Base-by-base conservation (phyloP, 2,888 invertebrate genomes). In the Cantharis flavilabris region DNA sequence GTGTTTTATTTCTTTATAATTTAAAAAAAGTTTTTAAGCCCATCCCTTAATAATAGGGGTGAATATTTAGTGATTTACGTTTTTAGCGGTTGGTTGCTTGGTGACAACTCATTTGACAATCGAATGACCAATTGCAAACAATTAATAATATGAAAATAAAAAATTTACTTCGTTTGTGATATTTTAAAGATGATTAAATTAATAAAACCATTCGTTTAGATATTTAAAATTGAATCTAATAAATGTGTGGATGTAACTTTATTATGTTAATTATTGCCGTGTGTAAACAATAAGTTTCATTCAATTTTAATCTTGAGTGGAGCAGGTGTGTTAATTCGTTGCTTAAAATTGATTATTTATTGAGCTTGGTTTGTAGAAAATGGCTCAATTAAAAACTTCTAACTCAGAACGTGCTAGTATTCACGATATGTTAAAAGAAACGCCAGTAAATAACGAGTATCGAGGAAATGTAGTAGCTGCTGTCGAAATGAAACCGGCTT, bases 371-470 rank as follows among this genome's bases (percentile, higher is more conserved):
- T 67, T 67, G 20, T 67, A 67, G 28, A 81, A 82, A 79, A 88
- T 86, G 86, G 86, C 87, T 70, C 87, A 87, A 81, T 81, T 87
- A 77, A 88, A 78, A 88, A 88, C 84, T 81, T 84, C 83, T 73
- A 86, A 84, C 78, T 84, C 88, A 69, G 94, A 94, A 86, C 90
- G 93, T 82, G 88, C 88, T 62, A 94, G 94, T 87, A 95, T 96
- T 86, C 95, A 96, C 87, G 95, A 96, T 90, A 95, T 95, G 95
- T 88, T 96, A 78, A 95, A 95, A 87, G 95, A 96, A 85, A 93
- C 95, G 67, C 94, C 95, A 70, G 92, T 94, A 62, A 92, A 94
- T 62, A 91, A 94, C 85, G 94, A 94, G 81, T 94, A 94, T 84
- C 94, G 93, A 81, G 94, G 92, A 83, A 93, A 92, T 85, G 93